phyloP scores from a whole-genome alignment of 1,140 invertebrate species.

The Lepidotrigona ventralis region DNA sequence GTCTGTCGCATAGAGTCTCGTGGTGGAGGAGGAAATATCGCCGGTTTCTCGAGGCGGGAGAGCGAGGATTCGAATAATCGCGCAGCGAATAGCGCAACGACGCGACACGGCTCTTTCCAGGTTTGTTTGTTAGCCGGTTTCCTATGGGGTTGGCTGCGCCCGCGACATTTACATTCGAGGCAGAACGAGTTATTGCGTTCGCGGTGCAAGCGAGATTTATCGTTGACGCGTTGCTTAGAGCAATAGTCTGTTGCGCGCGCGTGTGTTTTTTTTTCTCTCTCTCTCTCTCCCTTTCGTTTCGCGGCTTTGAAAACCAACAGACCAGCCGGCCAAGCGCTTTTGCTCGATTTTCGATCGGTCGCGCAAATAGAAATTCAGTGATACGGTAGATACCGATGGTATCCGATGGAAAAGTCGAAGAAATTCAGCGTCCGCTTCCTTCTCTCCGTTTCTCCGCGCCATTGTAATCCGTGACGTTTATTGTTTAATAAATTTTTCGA shows the following conservation, averaged over 20 bases:
- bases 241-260: neutral
- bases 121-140: constrained; percentile 35
- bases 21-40: neutral
- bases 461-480: neutral
- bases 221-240: constrained; percentile 44
- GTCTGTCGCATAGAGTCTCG: too few species aligned
- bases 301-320: constrained; percentile 26
- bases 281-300: neutral
- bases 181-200: constrained; percentile 40
- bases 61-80: constrained; percentile 1
- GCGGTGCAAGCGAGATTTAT: constrained; percentile 22
- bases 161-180: constrained; percentile 39
- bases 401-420: constrained; percentile 17
- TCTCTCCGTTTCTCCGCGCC: neutral
- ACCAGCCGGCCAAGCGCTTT: neutral
- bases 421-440: neutral
- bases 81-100: constrained; percentile 16
- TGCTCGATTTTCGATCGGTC: constrained; percentile 16
- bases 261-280: neutral
- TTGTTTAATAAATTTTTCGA: constrained; percentile 13
- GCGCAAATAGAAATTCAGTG: constrained; percentile 27
- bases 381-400: neutral
- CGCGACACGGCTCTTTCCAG: neutral
- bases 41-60: neutral
- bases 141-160: neutral